phyloP scores from a whole-genome alignment of 1,140 invertebrate genomes.

The Sycophaga agraensis region DNA sequence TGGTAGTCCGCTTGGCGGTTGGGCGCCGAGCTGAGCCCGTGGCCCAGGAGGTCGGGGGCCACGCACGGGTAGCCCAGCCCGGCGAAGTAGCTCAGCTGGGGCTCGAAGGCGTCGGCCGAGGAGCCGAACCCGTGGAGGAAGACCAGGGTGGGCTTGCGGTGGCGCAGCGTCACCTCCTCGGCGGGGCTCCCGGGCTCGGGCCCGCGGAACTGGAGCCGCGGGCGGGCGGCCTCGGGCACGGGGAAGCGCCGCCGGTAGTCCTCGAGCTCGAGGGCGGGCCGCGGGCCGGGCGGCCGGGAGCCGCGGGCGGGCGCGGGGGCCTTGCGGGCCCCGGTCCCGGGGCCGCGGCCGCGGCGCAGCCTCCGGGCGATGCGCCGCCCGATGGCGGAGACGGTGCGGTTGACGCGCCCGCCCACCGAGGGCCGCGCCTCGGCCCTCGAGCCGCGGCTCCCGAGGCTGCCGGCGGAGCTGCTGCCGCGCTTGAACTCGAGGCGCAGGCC shows the following conservation, averaged over 20 bases:
- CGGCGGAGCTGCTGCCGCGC: neutral
- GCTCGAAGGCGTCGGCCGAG: constrained; percentile 68
- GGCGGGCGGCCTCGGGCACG: neutral
- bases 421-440: too few relatives aligned
- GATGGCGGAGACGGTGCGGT: too few relatives aligned
- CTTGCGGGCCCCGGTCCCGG: too few relatives aligned
- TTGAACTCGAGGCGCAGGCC: constrained; percentile 45
- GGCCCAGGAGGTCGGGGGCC: constrained; percentile 72
- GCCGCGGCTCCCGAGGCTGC: too few relatives aligned
- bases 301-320: too few relatives aligned
- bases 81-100: constrained; percentile 66
- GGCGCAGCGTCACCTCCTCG: constrained; percentile 27
- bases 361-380: too few relatives aligned
- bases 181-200: neutral
- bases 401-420: too few relatives aligned
- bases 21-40: constrained; percentile 70
- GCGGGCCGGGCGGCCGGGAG: too few relatives aligned
- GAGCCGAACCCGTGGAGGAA: constrained; percentile 76
- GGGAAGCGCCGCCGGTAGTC: constrained; percentile 30
- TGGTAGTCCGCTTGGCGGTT: constrained; percentile 62
- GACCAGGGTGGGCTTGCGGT: constrained; percentile 63
- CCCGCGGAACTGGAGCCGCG: too few relatives aligned
- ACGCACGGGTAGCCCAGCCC: constrained; percentile 67
- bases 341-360: too few relatives aligned
- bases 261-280: constrained; percentile 32